Evolutionary conservation across 2,113 vertebrate species (phyloP).

Genomic region (Guaruba guarouba): DNA sequence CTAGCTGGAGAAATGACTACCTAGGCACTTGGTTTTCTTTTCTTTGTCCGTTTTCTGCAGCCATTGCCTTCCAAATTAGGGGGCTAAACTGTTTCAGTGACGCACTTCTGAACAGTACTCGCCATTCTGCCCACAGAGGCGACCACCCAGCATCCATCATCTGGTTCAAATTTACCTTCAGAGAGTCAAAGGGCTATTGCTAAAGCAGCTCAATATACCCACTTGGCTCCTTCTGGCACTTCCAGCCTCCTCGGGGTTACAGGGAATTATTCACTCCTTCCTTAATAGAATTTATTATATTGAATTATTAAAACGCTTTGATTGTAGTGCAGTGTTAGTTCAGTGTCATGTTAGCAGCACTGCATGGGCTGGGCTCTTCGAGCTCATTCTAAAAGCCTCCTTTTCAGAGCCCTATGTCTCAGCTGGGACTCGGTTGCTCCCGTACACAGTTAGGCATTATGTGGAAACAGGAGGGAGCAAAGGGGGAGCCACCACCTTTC

Average conservation of each 20-base stretch:
- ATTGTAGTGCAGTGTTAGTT: slow-evolving; percentile 58
- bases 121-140: neutral
- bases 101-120: neutral
- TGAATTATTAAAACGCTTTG: slow-evolving; percentile 54
- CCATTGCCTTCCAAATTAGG: neutral
- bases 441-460: slow-evolving; percentile 57
- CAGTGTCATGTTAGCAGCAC: slow-evolving; percentile 49
- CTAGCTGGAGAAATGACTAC: neutral
- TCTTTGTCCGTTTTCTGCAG: neutral
- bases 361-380: neutral
- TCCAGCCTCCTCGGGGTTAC: slow-evolving; percentile 27
- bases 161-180: slow-evolving; percentile 40
- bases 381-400: slow-evolving; percentile 24
- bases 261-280: slow-evolving; percentile 62
- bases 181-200: slow-evolving; percentile 49
- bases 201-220: slow-evolving; percentile 12
- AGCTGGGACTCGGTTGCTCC: neutral
- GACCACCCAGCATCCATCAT: slow-evolving; percentile 57
- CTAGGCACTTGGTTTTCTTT: neutral
- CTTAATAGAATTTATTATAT: slow-evolving; percentile 50
- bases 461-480: neutral
- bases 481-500: neutral
- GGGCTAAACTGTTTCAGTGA: neutral
- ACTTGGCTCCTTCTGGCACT: slow-evolving; percentile 46
- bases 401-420: slow-evolving; percentile 51